Evolutionary conservation across 2,888 invertebrate species (phyloP).

Genomic region (Pseudococcus viburni): DNA sequence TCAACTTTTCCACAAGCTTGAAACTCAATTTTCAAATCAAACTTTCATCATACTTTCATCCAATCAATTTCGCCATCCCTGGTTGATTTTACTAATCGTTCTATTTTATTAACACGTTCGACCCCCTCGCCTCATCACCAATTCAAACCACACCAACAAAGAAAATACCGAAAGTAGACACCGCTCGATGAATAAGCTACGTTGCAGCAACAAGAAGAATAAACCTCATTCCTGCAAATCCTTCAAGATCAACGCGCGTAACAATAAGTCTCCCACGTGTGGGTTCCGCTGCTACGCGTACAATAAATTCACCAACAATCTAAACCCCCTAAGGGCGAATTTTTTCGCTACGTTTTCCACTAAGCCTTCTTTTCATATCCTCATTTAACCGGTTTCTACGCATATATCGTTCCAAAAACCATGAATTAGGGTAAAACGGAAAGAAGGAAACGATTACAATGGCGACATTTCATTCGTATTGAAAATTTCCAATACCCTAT

Average conservation of each 20-base stretch:
- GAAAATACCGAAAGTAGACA: constrained; percentile 30
- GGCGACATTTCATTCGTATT: constrained; percentile 55
- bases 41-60: no score
- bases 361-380: constrained; percentile 63
- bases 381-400: constrained; percentile 64
- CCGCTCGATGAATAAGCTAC: background rate
- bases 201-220: background rate
- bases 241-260: constrained; percentile 32
- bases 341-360: constrained; percentile 59
- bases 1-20: no score
- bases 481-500: background rate
- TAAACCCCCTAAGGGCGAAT: constrained; percentile 58
- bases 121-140: background rate
- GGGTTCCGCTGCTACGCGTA: constrained; percentile 26
- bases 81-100: no score
- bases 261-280: constrained; percentile 61
- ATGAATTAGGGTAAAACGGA: constrained; percentile 66
- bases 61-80: no score
- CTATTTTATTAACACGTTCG: background rate
- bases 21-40: no score
- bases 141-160: constrained; percentile 13
- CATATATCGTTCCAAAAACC: constrained; percentile 43
- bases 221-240: constrained; percentile 52
- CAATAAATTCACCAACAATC: constrained; percentile 7
- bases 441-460: constrained; percentile 57